A percentile compares a stretch with the other conserved stretches of the same genome.
Conservation (phyloP, 2,797 vertebrate genomes). For the Fratercula arctica region DNA sequence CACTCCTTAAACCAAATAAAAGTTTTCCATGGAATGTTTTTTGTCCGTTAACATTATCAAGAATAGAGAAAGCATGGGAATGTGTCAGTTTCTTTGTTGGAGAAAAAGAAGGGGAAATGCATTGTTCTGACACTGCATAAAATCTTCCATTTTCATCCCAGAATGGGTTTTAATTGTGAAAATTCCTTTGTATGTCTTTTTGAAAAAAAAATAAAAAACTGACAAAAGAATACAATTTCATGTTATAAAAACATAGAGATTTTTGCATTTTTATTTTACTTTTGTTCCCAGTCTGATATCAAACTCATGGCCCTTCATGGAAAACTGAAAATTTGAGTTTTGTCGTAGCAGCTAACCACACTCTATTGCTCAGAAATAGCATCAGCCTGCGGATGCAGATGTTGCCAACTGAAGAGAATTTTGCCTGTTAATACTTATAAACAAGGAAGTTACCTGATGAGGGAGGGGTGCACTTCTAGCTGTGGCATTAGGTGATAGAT, state of each 20-base stretch:
- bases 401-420: neutral
- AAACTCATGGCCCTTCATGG: neutral
- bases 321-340: neutral
- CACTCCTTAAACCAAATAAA: neutral
- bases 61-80: neutral
- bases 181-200: neutral
- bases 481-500: neutral
- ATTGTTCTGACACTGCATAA: neutral
- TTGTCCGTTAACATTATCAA: neutral
- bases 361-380: neutral
- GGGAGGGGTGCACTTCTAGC: neutral
- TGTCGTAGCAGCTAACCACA: neutral
- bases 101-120: neutral
- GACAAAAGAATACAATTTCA: neutral
- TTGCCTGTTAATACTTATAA: neutral
- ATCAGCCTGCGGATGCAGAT: neutral
- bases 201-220: neutral
- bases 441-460: neutral
- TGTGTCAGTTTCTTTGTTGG: neutral
- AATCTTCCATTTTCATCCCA: neutral
- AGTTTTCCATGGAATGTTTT: neutral
- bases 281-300: neutral
- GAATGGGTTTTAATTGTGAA: neutral
- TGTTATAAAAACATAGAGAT: neutral
- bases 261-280: neutral